Base-by-base conservation (phyloP, 2,888 invertebrate species). In the Patella depressa region DNA sequence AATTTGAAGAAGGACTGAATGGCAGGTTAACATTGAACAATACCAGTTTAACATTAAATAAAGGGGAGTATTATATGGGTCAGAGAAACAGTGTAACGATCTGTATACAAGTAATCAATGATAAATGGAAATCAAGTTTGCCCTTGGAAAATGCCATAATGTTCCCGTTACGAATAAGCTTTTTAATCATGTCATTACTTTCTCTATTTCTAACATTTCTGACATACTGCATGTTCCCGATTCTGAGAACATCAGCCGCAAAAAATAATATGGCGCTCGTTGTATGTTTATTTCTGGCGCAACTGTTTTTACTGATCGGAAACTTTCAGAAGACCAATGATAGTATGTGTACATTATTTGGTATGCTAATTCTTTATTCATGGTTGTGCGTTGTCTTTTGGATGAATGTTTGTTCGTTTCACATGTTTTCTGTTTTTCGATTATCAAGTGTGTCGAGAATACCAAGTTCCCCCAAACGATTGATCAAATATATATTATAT, bases 261-360 rank as follows among this genome's bases (percentile, higher is more conserved):
- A 82, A 81, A 34, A 84, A 80, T 78, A 84, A 81, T 71, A 85
- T 84, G 83, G 74, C 75, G 71, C 74, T 86, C 53, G 75, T 81
- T 17, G 24, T 72, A 34, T 78, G 74, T 65, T 74, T 84, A 7
- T 80, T 85, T 71, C 14, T 78, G 15, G 83, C 80, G 7, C 84
- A 84, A 54, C 73, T 76, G 14, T 17, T 79, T 12, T 71, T 85
- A 12, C 80, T 83, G 17, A 59, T 80, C 69, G 65, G 77, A n/a
- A 81, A 78, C 9, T 29, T 77, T 4, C 9, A 29, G 34, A 73
- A 59, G 2, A 65, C 75, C 34, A 65, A 77, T 9, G 55, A 53
- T 15, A 19, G 29, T 0, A 45, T 76, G 3, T 86, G 86, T 72
- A 29, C 70, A 34, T 71, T 75, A n/a, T 70, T 82, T 71, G 85